Conservation (phyloP, 2,888 invertebrate genomes). For the Himalopsyche anomala region DNA sequence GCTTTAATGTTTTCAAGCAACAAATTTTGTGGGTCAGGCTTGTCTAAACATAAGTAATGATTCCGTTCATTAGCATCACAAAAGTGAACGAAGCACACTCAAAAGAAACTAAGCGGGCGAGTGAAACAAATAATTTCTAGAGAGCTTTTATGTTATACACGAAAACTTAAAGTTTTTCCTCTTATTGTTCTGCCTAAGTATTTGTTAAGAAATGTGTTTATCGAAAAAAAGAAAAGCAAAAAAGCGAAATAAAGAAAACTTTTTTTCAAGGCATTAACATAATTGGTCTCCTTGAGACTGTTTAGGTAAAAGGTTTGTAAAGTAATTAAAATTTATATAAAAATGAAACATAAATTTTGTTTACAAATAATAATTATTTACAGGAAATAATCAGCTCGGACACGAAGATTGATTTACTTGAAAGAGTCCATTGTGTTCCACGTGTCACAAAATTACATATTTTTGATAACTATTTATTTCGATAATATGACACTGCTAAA, state of each 20-base stretch:
- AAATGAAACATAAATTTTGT: not conserved
- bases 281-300: not conserved
- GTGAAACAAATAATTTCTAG: slow-evolving; percentile 20
- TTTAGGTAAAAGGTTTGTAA: not conserved
- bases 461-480: too few species aligned
- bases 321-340: not conserved
- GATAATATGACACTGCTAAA: too few species aligned
- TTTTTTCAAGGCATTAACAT: slow-evolving; percentile 1
- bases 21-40: slow-evolving; percentile 35
- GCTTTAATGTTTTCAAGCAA: slow-evolving; percentile 18
- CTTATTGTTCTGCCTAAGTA: slow-evolving; percentile 1
- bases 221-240: slow-evolving; percentile 22
- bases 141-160: slow-evolving; percentile 26
- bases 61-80: slow-evolving; percentile 37
- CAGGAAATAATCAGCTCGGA: too few species aligned
- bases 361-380: not conserved
- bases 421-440: too few species aligned
- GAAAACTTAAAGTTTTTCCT: slow-evolving; percentile 19
- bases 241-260: slow-evolving; percentile 19
- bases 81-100: slow-evolving; percentile 29
- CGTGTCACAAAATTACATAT: too few species aligned
- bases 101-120: slow-evolving; percentile 34
- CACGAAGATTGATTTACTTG: too few species aligned
- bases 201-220: slow-evolving; percentile 34
- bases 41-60: slow-evolving; percentile 40